Evolutionary conservation across 2,113 vertebrate genomes (phyloP), one percentile per base, ranked within the genome.

Genomic region (Bolborhynchus lineola): DNA sequence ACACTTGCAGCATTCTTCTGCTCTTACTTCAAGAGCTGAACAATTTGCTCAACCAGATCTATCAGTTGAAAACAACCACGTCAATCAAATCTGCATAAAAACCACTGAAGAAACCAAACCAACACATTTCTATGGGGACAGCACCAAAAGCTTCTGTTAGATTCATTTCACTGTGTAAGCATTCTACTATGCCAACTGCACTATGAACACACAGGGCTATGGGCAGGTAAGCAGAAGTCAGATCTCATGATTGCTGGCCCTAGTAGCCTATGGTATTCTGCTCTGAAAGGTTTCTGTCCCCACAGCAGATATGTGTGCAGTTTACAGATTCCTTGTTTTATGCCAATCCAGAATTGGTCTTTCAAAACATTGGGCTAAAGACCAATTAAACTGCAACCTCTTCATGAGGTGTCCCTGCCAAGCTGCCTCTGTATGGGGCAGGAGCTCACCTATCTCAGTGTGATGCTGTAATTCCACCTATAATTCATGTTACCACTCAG

Each of bases 51-150:
- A 83, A 71, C 26, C 37, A 60, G 77, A 55, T 88, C 63, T 60
- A 35, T 50, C 85, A 71, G 20, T 37, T 90, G 82, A 93, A 90
- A 75, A 26, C 35, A 74, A 53, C 42, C 13, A 65, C 0, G 5
- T n/a, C 68, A 75, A 44, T 71, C 71, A 96, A 76, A 83, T 35
- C 33, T 55, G 39, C 69, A 83, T 37, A 64, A 88, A 96, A 96
- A 65, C 11, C 55, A 90, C 59, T 6, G 35, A 81, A 88, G 67
- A 69, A 95, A 85, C 49, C 41, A 82, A 85, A 85, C 9, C 57
- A 70, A 63, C 16, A 16, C 6, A 31, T 29, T 67, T 41, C n/a
- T 60, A 35, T 37, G 41, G 19, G 37, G 47, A 52, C 33, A 65
- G 41, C 28, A 82, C 42, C 37, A 53, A 68, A 69, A 53, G 14